Percentiles rank a stretch among this genome's conserved stretches.
phyloP scores from a whole-genome alignment of 2,113 vertebrate species.

The Crypturellus undulatus region DNA sequence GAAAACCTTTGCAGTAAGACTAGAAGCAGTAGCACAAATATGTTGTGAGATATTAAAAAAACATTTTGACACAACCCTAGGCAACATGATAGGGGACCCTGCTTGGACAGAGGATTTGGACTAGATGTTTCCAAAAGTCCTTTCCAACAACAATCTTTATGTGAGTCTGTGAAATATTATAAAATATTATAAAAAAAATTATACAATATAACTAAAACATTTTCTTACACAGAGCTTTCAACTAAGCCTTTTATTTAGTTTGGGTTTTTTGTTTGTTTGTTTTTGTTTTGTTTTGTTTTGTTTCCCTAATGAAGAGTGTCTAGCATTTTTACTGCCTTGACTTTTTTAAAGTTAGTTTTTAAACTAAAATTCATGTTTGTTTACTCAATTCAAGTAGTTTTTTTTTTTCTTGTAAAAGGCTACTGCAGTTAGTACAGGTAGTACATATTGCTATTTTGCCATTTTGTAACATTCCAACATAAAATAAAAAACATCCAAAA shows the following conservation, averaged over 20 bases:
- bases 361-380: not conserved
- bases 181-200: too few relatives aligned
- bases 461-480: not conserved
- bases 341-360: not conserved
- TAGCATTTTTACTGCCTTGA: not conserved
- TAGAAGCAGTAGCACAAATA: too few relatives aligned
- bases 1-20: too few relatives aligned
- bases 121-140: too few relatives aligned
- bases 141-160: too few relatives aligned
- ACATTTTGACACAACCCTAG: too few relatives aligned
- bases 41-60: too few relatives aligned
- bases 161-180: too few relatives aligned
- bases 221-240: not conserved
- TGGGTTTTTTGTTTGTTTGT: not conserved
- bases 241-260: not conserved
- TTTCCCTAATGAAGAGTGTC: not conserved
- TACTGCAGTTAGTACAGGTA: not conserved
- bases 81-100: too few relatives aligned
- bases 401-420: not conserved
- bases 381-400: not conserved
- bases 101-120: too few relatives aligned
- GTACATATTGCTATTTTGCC: not conserved
- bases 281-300: not conserved
- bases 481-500: not conserved
- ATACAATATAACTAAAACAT: too few relatives aligned